Percentiles rank a stretch among this genome's conserved stretches.
These are phyloP conservation scores for Caenorhabditis wallacei DNA, from an alignment of 2,888 invertebrate genomes.

Conservation along the genomic window DNA sequence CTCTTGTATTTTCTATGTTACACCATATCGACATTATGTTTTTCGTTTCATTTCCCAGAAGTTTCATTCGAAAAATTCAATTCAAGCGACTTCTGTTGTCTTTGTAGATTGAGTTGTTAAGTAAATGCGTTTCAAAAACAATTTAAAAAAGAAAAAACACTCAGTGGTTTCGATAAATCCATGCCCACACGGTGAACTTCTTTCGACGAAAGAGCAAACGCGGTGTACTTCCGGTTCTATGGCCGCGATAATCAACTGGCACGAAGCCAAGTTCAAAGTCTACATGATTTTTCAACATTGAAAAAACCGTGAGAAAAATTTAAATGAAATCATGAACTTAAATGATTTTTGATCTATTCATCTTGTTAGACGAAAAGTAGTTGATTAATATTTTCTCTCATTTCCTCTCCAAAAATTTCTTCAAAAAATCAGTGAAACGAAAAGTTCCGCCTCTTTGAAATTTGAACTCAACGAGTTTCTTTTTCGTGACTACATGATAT, in stretches of 20 bases:
- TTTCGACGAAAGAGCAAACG: no score
- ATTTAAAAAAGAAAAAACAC: no score
- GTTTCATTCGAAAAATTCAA: neutral
- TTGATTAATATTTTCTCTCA: neutral
- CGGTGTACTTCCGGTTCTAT: no score
- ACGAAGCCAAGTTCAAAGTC: no score
- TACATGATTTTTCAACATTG: constrained; percentile 3
- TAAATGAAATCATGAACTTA: neutral
- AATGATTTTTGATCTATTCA: constrained; percentile 13
- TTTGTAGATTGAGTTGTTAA: neutral
- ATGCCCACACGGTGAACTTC: no score
- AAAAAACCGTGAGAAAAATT: neutral
- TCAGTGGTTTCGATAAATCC: no score
- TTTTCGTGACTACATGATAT: constrained; percentile 12
- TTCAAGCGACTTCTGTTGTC: neutral
- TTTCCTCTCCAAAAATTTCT: neutral
- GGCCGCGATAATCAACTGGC: no score
- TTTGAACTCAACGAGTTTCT: neutral
- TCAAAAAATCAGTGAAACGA: neutral
- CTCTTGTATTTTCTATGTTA: constrained; percentile 56
- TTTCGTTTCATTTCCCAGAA: neutral
- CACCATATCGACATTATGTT: constrained; percentile 55
- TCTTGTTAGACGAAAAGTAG: neutral
- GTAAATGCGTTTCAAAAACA: no score
- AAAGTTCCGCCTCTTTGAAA: constrained; percentile 20